Conservation (phyloP, 2,888 invertebrate species). For the Catocala fraxini region DNA sequence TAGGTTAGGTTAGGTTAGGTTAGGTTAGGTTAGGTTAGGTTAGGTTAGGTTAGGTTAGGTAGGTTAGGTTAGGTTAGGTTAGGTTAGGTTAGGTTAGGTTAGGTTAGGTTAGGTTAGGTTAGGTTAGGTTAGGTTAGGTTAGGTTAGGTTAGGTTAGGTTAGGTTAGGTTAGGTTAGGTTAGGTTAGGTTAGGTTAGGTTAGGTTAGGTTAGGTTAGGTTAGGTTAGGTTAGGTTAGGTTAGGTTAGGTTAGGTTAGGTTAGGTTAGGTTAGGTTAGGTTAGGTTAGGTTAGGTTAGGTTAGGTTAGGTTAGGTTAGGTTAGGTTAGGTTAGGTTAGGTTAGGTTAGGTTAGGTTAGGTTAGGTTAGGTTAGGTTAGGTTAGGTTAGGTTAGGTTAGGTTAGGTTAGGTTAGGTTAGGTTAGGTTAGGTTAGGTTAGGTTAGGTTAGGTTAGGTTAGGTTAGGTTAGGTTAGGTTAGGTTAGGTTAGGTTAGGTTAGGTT, state of each 20-base stretch:
- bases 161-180: constrained; percentile 25
- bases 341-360: constrained; percentile 19
- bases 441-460: constrained; percentile 42
- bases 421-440: constrained; percentile 35
- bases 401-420: constrained; percentile 32
- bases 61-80: no score
- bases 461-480: constrained; percentile 41
- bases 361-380: constrained; percentile 19
- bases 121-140: constrained; percentile 27
- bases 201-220: constrained; percentile 17
- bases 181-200: constrained; percentile 24
- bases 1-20: constrained; percentile 31
- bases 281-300: constrained; percentile 22
- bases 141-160: constrained; percentile 27
- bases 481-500: constrained; percentile 49
- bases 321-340: constrained; percentile 13
- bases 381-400: constrained; percentile 24
- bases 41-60: constrained; percentile 3
- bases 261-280: constrained; percentile 24
- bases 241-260: constrained; percentile 20
- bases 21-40: constrained; percentile 39
- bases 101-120: constrained; percentile 19
- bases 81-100: constrained; percentile 13
- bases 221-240: constrained; percentile 18
- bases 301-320: constrained; percentile 12